Percentiles rank a stretch among this genome's conserved stretches.
These are phyloP conservation scores for Abrostola triplasia DNA, from an alignment of 2,888 invertebrate genomes.

Conservation along the genomic window DNA sequence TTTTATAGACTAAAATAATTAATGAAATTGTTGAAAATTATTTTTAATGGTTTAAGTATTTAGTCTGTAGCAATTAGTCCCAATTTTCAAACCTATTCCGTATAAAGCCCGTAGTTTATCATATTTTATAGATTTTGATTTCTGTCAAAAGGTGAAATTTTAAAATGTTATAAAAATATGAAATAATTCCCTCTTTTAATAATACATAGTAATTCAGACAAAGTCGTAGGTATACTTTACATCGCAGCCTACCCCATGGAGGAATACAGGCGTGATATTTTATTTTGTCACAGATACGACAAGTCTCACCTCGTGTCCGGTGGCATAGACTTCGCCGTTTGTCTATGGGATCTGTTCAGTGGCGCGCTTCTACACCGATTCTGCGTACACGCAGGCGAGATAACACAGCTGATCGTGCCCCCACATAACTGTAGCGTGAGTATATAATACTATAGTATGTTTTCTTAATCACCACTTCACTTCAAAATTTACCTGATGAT, in stretches of 20 bases:
- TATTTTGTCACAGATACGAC: conserved; percentile 89
- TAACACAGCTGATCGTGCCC: conserved; percentile 97
- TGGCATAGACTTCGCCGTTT: conserved; percentile 99
- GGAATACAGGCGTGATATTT: not conserved
- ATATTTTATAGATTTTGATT: too few relatives aligned
- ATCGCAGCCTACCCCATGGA: too few relatives aligned
- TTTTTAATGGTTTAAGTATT: too few relatives aligned
- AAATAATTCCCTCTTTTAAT: too few relatives aligned
- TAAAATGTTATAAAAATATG: too few relatives aligned
- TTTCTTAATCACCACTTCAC: not conserved
- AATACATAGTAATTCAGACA: too few relatives aligned
- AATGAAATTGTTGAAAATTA: not conserved
- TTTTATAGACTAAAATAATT: not conserved
- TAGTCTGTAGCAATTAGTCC: too few relatives aligned
- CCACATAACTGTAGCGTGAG: conserved; percentile 96
- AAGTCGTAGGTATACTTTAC: too few relatives aligned
- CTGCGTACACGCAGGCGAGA: conserved; percentile 99
- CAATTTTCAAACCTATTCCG: too few relatives aligned
- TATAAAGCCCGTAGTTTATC: too few relatives aligned
- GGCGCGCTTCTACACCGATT: conserved; percentile 97
- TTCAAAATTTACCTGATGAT: too few relatives aligned
- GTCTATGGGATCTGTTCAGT: conserved; percentile 97
- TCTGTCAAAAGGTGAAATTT: too few relatives aligned
- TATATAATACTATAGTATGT: conserved; percentile 48
- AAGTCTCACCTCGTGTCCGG: conserved; percentile 97